phyloP scores from a whole-genome alignment of 2,113 vertebrate genomes.

The Oxygymnocypris stewartii region DNA sequence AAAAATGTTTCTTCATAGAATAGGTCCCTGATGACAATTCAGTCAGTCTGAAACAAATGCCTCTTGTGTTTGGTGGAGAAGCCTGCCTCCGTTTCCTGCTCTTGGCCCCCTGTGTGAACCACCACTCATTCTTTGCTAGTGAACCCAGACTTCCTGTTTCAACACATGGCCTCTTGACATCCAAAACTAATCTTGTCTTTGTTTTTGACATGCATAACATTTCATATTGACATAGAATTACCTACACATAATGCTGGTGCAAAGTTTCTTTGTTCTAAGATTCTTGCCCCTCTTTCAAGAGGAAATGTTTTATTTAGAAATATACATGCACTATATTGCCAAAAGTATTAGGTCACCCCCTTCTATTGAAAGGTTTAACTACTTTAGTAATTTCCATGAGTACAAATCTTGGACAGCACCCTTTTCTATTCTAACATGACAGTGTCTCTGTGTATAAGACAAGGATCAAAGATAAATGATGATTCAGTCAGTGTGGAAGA shows the following conservation, averaged over 20 bases:
- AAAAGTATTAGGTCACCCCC: too few species aligned
- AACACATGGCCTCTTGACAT: slow-evolving; percentile 28
- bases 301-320: not conserved
- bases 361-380: too few species aligned
- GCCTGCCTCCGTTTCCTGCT: slow-evolving; percentile 21
- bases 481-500: too few species aligned
- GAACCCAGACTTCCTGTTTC: slow-evolving; percentile 46
- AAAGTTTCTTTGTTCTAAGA: too few species aligned
- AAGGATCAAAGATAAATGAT: too few species aligned
- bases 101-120: slow-evolving; percentile 32
- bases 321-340: too few species aligned
- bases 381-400: too few species aligned
- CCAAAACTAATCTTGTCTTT: slow-evolving; percentile 25
- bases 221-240: slow-evolving; percentile 6
- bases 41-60: slow-evolving; percentile 40
- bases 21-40: slow-evolving; percentile 27
- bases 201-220: not conserved
- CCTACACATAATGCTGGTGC: not conserved
- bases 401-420: too few species aligned
- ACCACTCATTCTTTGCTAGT: slow-evolving; percentile 26
- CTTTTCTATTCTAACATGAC: too few species aligned
- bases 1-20: not conserved
- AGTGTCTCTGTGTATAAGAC: too few species aligned
- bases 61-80: slow-evolving; percentile 47
- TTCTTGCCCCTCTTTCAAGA: too few species aligned